phyloP scores from a whole-genome alignment of 1,140 invertebrate genomes.

The Eupeodes corollae region DNA sequence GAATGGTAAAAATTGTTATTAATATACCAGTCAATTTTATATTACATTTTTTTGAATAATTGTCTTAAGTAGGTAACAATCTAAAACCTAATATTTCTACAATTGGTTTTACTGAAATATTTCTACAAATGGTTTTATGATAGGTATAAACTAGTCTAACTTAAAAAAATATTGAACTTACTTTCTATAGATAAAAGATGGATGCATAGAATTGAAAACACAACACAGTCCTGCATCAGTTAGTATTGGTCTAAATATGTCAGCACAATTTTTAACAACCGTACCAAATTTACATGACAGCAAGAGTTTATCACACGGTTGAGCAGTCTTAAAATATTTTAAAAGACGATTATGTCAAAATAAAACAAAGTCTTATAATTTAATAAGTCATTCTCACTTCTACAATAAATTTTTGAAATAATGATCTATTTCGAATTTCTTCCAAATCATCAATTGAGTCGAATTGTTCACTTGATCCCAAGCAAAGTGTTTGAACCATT shows the following conservation, averaged over 20 bases:
- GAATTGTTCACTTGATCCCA: no score
- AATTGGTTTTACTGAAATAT: slow-evolving; percentile 6
- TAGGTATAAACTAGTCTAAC: not conserved
- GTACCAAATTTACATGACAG: slow-evolving; percentile 33
- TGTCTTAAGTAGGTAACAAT: slow-evolving; percentile 14
- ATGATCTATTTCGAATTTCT: no score
- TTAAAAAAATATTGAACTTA: not conserved
- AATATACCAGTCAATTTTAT: slow-evolving; percentile 52
- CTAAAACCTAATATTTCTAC: not conserved
- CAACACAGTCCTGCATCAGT: slow-evolving; percentile 70
- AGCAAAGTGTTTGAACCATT: no score
- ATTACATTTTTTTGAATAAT: slow-evolving; percentile 17
- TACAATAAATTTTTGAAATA: no score
- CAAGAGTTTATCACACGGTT: no score
- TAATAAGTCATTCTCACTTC: no score
- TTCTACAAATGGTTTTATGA: not conserved
- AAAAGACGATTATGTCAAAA: no score
- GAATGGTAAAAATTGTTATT: slow-evolving; percentile 23
- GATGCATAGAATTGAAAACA: slow-evolving; percentile 59
- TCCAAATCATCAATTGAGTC: no score
- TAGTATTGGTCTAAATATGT: slow-evolving; percentile 55
- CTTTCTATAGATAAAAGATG: slow-evolving; percentile 43
- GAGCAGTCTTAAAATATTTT: no score
- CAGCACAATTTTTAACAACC: slow-evolving; percentile 43
- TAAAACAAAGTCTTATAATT: no score